These are phyloP conservation scores for Criorhina ranunculi DNA, from an alignment of 2,888 invertebrate species.

Conservation along the genomic window DNA sequence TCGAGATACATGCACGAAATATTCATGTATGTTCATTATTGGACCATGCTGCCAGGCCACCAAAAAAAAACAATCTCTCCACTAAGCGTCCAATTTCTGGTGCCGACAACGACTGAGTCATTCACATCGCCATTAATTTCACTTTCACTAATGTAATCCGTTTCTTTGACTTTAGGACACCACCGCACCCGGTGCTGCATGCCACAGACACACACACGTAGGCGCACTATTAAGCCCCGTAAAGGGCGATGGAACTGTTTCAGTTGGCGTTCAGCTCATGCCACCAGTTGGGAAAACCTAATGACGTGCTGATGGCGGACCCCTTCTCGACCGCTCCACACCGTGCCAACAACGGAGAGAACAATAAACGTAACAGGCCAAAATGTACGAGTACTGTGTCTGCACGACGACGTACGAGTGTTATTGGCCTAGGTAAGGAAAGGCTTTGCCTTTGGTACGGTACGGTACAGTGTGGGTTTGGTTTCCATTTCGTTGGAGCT, in stretches of 20 bases:
- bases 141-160: conserved; percentile 75
- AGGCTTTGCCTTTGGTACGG: conserved; percentile 7
- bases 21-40: conserved; percentile 18
- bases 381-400: background rate
- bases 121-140: conserved; percentile 73
- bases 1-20: conserved; percentile 28
- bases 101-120: conserved; percentile 62
- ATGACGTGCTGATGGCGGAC: conserved; percentile 48
- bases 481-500: conserved; percentile 71
- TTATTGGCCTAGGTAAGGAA: conserved; percentile 68
- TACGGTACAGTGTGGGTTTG: conserved; percentile 42
- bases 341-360: background rate
- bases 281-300: conserved; percentile 21
- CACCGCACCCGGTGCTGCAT: conserved; percentile 23
- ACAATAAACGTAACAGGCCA: conserved; percentile 36
- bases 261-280: conserved; percentile 1
- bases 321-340: background rate
- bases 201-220: background rate
- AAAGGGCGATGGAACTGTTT: conserved; percentile 51
- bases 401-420: background rate
- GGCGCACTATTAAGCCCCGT: background rate
- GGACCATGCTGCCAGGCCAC: conserved; percentile 27
- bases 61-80: conserved; percentile 48
- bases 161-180: conserved; percentile 51
- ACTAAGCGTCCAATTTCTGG: conserved; percentile 21